Base-by-base conservation (phyloP, 2,888 invertebrate genomes). In the Acanthococcus lagerstroemiae region DNA sequence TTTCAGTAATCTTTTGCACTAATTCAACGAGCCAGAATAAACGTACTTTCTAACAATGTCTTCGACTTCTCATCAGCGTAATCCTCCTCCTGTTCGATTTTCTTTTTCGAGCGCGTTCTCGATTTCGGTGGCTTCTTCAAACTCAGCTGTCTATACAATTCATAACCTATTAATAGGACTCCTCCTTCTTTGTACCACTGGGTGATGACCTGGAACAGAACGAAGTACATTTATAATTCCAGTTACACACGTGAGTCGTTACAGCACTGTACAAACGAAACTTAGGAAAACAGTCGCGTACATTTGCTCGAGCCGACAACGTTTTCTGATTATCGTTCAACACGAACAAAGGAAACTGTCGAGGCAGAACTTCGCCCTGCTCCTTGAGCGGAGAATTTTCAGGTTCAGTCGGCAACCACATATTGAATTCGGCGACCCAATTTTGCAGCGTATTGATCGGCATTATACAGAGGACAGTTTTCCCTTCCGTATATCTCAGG, bases 371-470 rank as follows among this genome's bases (percentile, higher is more conserved):
- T 72, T 86, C 85, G 1, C 86, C 86, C 67, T 82, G 82, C 0
- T 80, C 79, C 7, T 80, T 75, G 37, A 84, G 72, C 0, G 84
- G 81, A 72, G 81, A 82, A 57, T 77, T 79, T 1, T 83, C 81
- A 66, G 87, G 86, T 37, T 83, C 77, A 30, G 66, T 45, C 0
- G 97, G 97, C 66, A 95, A 79, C 96, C 97, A 99, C 86, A 92
- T 90, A 75, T 97, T 94, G 76, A 93, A 99, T 77, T 99, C 99
- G 1, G 92, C 88, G 72, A 90, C 79, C 89, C 89, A 83, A 74
- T 84, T 84, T 72, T 97, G 96, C 69, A 99, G 80, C 0, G 97
- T 97, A 77, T 99, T 99, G 68, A 99, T 95, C 7, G 99, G 99
- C 84, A 97, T 96, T 70, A 99, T 95, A 74, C 95, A 91, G 45